Conservation (phyloP, 2,797 vertebrate species). For the Periparus ater region DNA sequence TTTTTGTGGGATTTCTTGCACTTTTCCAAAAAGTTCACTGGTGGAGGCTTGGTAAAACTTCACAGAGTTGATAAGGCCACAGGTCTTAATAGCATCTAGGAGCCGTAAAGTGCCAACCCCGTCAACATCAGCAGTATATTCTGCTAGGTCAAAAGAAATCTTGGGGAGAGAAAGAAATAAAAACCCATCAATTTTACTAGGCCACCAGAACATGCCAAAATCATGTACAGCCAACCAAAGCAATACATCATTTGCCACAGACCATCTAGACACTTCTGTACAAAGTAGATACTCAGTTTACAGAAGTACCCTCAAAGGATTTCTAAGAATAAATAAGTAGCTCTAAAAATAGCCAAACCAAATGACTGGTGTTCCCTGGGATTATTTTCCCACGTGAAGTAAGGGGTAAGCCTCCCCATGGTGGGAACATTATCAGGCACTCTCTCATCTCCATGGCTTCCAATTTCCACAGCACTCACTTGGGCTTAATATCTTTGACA, state of each 20-base stretch:
- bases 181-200: neutral
- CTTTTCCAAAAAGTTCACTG: conserved; percentile 96
- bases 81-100: conserved; percentile 94
- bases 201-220: neutral
- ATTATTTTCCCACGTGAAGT: conserved; percentile 47
- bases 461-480: neutral
- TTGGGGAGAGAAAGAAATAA: conserved; percentile 51
- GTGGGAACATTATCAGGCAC: neutral
- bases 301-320: conserved; percentile 36
- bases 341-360: conserved; percentile 36
- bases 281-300: conserved; percentile 11
- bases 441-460: neutral
- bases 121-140: conserved; percentile 97
- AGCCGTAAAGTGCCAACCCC: conserved; percentile 93
- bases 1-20: conserved; percentile 96
- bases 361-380: conserved; percentile 11
- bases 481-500: neutral
- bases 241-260: neutral
- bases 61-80: conserved; percentile 88
- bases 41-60: conserved; percentile 99
- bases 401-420: neutral
- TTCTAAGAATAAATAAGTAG: conserved; percentile 49
- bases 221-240: neutral
- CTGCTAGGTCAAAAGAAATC: conserved; percentile 97
- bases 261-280: neutral